phyloP scores from a whole-genome alignment of 2,113 vertebrate species.

The Ranitomeya imitator region DNA sequence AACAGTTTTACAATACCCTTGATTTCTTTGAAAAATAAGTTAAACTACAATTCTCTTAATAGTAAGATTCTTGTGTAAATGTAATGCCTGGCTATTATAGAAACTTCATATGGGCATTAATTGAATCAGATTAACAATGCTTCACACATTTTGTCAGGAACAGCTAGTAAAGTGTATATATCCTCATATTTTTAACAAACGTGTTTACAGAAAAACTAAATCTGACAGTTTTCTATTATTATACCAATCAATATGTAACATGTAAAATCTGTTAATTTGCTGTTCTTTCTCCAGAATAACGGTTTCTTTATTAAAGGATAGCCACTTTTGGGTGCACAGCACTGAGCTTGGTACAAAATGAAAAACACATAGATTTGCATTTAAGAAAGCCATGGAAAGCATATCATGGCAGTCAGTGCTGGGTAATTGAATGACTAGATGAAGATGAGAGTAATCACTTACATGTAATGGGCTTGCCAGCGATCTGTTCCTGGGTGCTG shows the following conservation, averaged over 20 bases:
- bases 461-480: slow-evolving; percentile 87
- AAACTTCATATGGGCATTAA: too few species aligned
- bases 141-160: too few species aligned
- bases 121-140: too few species aligned
- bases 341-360: background rate
- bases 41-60: too few species aligned
- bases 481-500: slow-evolving; percentile 78
- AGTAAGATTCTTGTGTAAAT: too few species aligned
- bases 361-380: background rate
- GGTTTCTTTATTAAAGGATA: background rate
- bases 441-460: slow-evolving; percentile 57
- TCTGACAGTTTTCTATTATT: background rate
- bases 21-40: background rate
- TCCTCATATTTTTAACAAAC: background rate
- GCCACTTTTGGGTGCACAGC: background rate
- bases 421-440: background rate
- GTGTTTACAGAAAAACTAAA: too few species aligned
- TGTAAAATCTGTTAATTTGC: background rate
- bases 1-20: background rate
- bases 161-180: background rate
- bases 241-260: background rate
- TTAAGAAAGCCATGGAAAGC: background rate
- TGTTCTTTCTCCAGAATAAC: background rate
- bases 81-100: too few species aligned
- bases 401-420: background rate